These are phyloP conservation scores for Cartodere bifasciata DNA, from an alignment of 2,888 invertebrate species.

Conservation along the genomic window DNA sequence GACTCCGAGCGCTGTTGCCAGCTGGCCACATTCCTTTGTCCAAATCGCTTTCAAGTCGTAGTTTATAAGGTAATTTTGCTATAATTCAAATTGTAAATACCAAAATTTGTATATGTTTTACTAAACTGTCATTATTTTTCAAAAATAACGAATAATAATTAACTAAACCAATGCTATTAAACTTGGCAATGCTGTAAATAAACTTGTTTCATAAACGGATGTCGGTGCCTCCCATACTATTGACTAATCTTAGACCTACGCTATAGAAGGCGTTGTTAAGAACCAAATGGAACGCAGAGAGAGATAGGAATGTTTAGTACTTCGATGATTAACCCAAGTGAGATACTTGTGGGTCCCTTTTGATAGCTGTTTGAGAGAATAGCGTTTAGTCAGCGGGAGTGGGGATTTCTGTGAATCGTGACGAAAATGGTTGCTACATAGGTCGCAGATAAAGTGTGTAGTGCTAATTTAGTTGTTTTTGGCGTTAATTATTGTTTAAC, in stretches of 20 bases:
- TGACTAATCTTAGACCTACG: slow-evolving; percentile 37
- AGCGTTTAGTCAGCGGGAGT: slow-evolving; percentile 41
- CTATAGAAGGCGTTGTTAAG: slow-evolving; percentile 25
- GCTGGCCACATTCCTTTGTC: slow-evolving; percentile 37
- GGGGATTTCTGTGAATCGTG: slow-evolving; percentile 38
- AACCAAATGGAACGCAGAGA: slow-evolving; percentile 11
- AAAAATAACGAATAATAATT: not conserved
- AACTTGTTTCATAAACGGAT: slow-evolving; percentile 65
- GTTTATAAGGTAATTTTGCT: no score
- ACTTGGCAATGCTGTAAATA: slow-evolving; percentile 46
- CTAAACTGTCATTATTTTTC: no score
- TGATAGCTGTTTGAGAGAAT: slow-evolving; percentile 56
- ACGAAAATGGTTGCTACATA: slow-evolving; percentile 42
- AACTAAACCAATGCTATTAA: slow-evolving; percentile 6
- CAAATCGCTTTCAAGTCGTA: no score
- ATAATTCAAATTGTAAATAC: no score
- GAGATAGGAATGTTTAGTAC: slow-evolving; percentile 6
- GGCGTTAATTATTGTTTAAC: slow-evolving; percentile 20
- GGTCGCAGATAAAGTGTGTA: slow-evolving; percentile 36
- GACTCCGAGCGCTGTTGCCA: slow-evolving; percentile 59
- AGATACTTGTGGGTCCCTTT: slow-evolving; percentile 39
- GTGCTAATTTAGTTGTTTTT: slow-evolving; percentile 29
- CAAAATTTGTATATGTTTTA: no score
- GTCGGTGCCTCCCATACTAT: slow-evolving; percentile 39
- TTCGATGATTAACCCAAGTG: not conserved